These are phyloP conservation scores for Zaprionus capensis DNA, from an alignment of 1,140 invertebrate species.

Conservation along the genomic window DNA sequence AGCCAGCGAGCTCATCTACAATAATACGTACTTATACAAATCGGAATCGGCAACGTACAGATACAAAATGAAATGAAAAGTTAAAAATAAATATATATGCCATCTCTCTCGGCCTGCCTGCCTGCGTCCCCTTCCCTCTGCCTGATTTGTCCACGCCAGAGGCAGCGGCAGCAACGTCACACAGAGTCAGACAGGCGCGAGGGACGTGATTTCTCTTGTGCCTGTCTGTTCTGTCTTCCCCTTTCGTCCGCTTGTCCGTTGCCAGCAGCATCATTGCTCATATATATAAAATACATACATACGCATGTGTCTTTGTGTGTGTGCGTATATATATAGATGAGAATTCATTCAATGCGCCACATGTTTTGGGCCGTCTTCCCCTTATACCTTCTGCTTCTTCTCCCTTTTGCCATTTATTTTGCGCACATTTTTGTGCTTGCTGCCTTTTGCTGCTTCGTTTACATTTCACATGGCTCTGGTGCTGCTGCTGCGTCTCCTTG, in stretches of 20 bases:
- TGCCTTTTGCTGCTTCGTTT: slow-evolving; percentile 43
- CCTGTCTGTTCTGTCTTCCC: slow-evolving; percentile 54
- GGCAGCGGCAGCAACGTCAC: slow-evolving; percentile 33
- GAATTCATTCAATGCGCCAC: slow-evolving; percentile 51
- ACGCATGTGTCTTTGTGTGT: not conserved
- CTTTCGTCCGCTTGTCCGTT: slow-evolving; percentile 18
- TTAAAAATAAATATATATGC: slow-evolving; percentile 81
- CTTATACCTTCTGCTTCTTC: slow-evolving; percentile 20
- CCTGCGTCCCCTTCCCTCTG: not conserved
- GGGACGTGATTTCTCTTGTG: slow-evolving; percentile 78
- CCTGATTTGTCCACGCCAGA: not conserved
- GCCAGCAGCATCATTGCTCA: slow-evolving; percentile 50
- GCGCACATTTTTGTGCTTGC: slow-evolving; percentile 51
- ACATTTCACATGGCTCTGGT: slow-evolving; percentile 23
- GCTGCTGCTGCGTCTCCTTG: slow-evolving; percentile 41
- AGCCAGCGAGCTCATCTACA: not conserved
- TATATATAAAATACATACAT: slow-evolving; percentile 41
- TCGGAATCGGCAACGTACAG: slow-evolving; percentile 49
- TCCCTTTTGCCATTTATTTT: slow-evolving; percentile 60
- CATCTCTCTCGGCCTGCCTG: slow-evolving; percentile 50
- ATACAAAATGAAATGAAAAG: slow-evolving; percentile 80
- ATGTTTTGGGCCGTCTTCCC: slow-evolving; percentile 37
- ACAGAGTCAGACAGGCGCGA: slow-evolving; percentile 52
- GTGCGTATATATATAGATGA: slow-evolving; percentile 8
- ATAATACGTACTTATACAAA: slow-evolving; percentile 29